phyloP scores from a whole-genome alignment of 2,113 vertebrate species.

The Loxodonta africana region DNA sequence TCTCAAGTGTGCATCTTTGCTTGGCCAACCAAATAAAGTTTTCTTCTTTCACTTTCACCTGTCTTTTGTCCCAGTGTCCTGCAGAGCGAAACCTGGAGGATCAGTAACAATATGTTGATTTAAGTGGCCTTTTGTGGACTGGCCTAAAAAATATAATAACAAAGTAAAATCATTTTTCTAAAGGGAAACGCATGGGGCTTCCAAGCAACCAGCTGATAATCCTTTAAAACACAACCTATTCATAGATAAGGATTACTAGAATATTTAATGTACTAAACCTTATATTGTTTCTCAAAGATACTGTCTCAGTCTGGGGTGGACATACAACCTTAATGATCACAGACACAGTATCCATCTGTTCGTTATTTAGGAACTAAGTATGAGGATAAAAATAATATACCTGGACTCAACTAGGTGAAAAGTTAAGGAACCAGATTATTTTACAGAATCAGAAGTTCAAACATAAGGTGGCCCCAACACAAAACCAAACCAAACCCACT shows the following conservation, averaged over 20 bases:
- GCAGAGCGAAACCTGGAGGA: too few relatives aligned
- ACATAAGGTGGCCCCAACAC: not conserved
- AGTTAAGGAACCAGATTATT: not conserved
- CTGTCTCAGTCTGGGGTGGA: too few relatives aligned
- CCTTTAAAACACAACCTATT: not conserved
- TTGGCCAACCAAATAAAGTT: too few relatives aligned
- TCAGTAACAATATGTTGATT: not conserved
- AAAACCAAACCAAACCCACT: too few relatives aligned
- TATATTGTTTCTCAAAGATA: not conserved
- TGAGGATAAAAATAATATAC: not conserved
- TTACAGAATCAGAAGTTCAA: not conserved
- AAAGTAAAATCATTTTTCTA: not conserved
- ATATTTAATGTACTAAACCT: not conserved
- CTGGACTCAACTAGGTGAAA: not conserved
- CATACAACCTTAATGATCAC: too few relatives aligned
- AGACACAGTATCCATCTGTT: not conserved
- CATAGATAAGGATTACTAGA: not conserved
- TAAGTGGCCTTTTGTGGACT: not conserved
- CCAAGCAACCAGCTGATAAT: not conserved
- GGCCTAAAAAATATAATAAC: not conserved
- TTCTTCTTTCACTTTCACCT: too few relatives aligned
- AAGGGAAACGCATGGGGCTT: not conserved
- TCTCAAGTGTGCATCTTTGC: too few relatives aligned
- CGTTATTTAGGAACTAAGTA: not conserved
- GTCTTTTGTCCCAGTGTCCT: too few relatives aligned